Evolutionary conservation across 2,888 invertebrate genomes (phyloP).

Genomic region (Antitype chi): DNA sequence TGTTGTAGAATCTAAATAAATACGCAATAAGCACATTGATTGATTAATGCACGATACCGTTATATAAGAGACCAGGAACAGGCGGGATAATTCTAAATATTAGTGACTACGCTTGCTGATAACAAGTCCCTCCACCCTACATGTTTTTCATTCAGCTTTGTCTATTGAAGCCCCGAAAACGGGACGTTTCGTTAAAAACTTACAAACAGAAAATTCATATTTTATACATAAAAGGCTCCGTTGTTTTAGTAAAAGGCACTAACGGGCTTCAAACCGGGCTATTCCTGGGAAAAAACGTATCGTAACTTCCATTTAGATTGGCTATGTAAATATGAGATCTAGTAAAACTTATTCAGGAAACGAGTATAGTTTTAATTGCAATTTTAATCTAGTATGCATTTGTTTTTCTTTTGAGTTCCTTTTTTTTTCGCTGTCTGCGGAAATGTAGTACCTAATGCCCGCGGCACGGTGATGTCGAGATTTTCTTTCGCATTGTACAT

Average conservation of each 20-base stretch:
- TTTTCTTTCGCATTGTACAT: not conserved
- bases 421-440: not conserved
- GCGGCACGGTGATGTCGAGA: not conserved
- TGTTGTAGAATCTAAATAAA: no score
- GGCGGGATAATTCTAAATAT: not conserved
- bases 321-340: constrained; percentile 18
- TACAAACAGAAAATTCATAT: constrained; percentile 51
- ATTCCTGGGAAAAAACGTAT: constrained; percentile 21
- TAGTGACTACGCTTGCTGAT: not conserved
- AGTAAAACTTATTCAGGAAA: constrained; percentile 12
- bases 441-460: not conserved
- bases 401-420: not conserved
- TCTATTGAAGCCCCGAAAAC: constrained; percentile 61
- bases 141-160: constrained; percentile 56
- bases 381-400: constrained; percentile 18
- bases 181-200: constrained; percentile 60
- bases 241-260: constrained; percentile 35
- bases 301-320: constrained; percentile 7
- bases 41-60: not conserved
- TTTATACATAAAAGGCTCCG: constrained; percentile 54
- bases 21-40: not conserved
- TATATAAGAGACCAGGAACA: not conserved
- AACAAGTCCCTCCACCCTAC: constrained; percentile 41
- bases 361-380: constrained; percentile 10
- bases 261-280: constrained; percentile 18